Percentiles rank a stretch among this genome's conserved stretches.
Conservation (phyloP, 2,888 invertebrate genomes). For the Nipponacmea schrenckii region DNA sequence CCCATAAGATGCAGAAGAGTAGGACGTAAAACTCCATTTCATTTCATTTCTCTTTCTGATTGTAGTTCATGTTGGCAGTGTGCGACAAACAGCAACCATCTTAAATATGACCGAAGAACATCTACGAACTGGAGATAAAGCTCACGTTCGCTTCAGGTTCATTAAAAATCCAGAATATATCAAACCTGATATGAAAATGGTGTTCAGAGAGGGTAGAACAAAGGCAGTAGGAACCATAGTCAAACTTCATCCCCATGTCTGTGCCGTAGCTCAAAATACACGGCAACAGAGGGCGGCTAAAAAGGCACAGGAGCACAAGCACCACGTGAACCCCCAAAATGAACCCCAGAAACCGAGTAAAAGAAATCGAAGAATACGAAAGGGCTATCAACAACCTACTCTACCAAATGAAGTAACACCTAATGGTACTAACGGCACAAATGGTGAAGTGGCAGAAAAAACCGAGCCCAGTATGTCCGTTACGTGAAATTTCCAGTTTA, state of each 20-base stretch:
- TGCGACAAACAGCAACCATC: conserved; percentile 97
- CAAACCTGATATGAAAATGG: conserved; percentile 70
- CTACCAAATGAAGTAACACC: background rate
- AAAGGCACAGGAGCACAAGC: conserved; percentile 55
- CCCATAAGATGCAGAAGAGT: too few relatives aligned
- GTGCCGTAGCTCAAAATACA: conserved; percentile 63
- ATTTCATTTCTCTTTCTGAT: conserved; percentile 8
- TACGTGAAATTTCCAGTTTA: too few relatives aligned
- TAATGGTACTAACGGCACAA: background rate
- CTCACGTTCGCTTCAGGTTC: conserved; percentile 93
- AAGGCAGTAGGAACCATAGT: conserved; percentile 90
- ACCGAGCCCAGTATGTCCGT: too few relatives aligned
- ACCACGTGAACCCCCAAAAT: conserved; percentile 62
- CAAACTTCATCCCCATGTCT: conserved; percentile 77
- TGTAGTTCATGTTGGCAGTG: conserved; percentile 95
- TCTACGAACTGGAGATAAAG: conserved; percentile 97
- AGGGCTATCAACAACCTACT: conserved; percentile 11
- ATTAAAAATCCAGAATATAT: conserved; percentile 99
- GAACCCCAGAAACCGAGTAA: conserved; percentile 70
- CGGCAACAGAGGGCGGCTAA: conserved; percentile 63
- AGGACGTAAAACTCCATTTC: too few relatives aligned
- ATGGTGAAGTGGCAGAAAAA: too few relatives aligned
- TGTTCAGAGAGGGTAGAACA: conserved; percentile 94
- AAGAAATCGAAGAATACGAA: conserved; percentile 49
- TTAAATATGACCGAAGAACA: conserved; percentile 95